Evolutionary conservation across 2,797 vertebrate genomes (phyloP).

Genomic region (Gobionotothen gibberifrons): DNA sequence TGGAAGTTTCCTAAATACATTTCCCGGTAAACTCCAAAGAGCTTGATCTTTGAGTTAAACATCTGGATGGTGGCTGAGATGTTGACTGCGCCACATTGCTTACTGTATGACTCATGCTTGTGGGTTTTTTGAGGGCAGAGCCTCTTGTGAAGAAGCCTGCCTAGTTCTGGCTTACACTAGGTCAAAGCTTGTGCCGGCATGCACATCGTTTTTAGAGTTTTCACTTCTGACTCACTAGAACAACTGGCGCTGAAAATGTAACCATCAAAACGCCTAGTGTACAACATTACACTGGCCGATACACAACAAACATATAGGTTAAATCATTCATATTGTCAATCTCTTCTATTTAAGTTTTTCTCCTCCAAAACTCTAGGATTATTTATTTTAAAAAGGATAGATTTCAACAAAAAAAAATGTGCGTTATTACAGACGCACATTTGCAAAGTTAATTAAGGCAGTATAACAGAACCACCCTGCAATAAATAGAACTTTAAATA

Average conservation of each 20-base stretch:
- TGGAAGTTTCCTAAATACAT: background rate
- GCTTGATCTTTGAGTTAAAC: background rate
- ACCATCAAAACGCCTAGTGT: background rate
- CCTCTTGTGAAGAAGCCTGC: background rate
- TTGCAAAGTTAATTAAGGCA: background rate
- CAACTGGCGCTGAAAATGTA: background rate
- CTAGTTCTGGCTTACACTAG: background rate
- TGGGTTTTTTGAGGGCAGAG: constrained; percentile 15
- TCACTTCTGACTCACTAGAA: background rate
- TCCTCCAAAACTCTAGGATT: background rate
- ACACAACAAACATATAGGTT: background rate
- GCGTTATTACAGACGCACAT: background rate
- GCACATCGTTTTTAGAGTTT: background rate
- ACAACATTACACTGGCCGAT: background rate
- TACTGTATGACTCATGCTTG: constrained; percentile 10
- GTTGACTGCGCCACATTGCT: background rate
- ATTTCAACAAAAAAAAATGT: background rate
- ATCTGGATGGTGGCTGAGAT: background rate
- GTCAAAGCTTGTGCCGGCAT: background rate
- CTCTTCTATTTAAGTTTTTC: background rate
- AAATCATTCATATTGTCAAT: background rate
- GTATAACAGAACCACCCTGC: background rate
- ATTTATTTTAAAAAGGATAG: background rate
- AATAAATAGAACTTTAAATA: background rate
- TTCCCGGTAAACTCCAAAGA: background rate